phyloP scores from a whole-genome alignment of 2,888 invertebrate genomes.

The Lithosia quadra region DNA sequence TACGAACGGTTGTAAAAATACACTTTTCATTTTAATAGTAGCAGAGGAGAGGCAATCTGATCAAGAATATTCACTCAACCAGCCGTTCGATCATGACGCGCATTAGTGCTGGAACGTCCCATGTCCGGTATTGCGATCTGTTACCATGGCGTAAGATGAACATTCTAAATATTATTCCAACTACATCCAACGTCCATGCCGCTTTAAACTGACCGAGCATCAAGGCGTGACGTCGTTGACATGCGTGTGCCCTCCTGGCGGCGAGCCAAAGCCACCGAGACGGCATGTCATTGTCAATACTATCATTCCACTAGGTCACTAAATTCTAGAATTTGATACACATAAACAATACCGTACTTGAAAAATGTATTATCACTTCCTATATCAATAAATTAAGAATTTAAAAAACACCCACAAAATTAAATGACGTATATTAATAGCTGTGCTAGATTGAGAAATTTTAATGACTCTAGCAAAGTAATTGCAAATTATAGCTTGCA shows the following conservation, averaged over 20 bases:
- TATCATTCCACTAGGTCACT: slow-evolving; percentile 54
- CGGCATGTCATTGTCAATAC: slow-evolving; percentile 70
- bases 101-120: slow-evolving; percentile 24
- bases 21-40: slow-evolving; percentile 5
- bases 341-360: slow-evolving; percentile 59
- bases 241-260: slow-evolving; percentile 70
- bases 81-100: slow-evolving; percentile 23
- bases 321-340: slow-evolving; percentile 56
- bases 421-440: neutral
- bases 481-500: neutral
- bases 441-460: neutral
- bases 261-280: slow-evolving; percentile 63
- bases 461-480: neutral
- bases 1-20: neutral
- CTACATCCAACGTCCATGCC: slow-evolving; percentile 35
- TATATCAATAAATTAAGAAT: slow-evolving; percentile 23
- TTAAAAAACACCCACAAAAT: too few relatives aligned
- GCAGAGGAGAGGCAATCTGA: slow-evolving; percentile 8
- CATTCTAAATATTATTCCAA: slow-evolving; percentile 53
- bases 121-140: slow-evolving; percentile 29
- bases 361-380: slow-evolving; percentile 51
- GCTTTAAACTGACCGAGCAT: slow-evolving; percentile 31
- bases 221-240: slow-evolving; percentile 50
- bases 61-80: slow-evolving; percentile 29
- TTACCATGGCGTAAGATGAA: slow-evolving; percentile 64